Conservation (phyloP, 37 sponge, comb jelly and placozoan genomes). For the Ianthella basta region DNA sequence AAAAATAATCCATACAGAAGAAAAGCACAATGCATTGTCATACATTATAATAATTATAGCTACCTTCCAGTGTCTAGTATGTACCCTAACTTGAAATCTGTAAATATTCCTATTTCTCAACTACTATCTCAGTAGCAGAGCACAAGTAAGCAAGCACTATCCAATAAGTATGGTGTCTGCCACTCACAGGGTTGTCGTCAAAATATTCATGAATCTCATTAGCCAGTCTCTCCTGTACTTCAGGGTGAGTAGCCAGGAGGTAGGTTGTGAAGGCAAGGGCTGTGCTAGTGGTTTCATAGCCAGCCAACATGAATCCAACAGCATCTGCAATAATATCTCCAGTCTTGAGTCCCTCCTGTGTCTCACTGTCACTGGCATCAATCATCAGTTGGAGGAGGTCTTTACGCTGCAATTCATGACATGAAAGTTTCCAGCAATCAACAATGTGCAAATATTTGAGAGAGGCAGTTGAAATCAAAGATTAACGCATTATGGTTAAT, state of each 20-base stretch:
- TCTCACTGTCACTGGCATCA: slow-evolving; percentile 1
- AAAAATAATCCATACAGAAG: background rate
- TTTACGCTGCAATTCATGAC: slow-evolving; percentile 5
- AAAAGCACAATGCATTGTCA: too few relatives aligned
- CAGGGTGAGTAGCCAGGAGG: background rate
- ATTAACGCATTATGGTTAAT: too few relatives aligned
- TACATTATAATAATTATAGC: too few relatives aligned
- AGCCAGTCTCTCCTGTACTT: slow-evolving; percentile 4
- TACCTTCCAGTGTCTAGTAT: too few relatives aligned
- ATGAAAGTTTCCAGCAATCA: too few relatives aligned
- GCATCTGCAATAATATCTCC: slow-evolving; percentile 17
- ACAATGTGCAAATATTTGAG: too few relatives aligned
- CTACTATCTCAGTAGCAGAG: too few relatives aligned
- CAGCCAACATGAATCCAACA: slow-evolving; percentile 14
- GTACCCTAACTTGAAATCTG: too few relatives aligned
- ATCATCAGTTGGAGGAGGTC: slow-evolving; percentile 15
- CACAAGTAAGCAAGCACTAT: too few relatives aligned
- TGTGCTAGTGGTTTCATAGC: slow-evolving; percentile 8
- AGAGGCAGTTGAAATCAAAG: too few relatives aligned
- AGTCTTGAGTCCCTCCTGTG: background rate
- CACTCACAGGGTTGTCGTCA: background rate
- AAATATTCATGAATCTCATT: slow-evolving; percentile 14
- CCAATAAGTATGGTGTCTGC: too few relatives aligned
- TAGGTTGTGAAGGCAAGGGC: background rate
- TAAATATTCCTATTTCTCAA: too few relatives aligned